Conservation (phyloP, 2,888 invertebrate genomes). For the Papilio protenor region DNA sequence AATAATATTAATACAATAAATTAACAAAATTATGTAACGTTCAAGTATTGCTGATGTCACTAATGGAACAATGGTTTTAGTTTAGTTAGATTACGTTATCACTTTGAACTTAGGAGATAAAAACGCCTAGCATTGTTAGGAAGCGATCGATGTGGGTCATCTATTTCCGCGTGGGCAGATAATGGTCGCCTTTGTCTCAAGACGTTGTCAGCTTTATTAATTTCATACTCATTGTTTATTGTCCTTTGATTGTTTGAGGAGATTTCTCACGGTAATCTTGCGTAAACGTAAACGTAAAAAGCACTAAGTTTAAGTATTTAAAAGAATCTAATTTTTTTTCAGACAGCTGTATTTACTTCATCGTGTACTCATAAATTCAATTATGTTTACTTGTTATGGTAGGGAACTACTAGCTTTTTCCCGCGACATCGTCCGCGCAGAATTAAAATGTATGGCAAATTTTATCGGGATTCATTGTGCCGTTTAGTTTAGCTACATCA, state of each 20-base stretch:
- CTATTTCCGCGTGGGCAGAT: slow-evolving; percentile 35
- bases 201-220: slow-evolving; percentile 36
- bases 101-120: background rate
- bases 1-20: background rate
- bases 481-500: no score
- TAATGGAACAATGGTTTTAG: background rate
- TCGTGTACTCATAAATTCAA: no score
- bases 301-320: background rate
- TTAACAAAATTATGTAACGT: background rate
- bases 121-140: slow-evolving; percentile 23
- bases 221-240: slow-evolving; percentile 51
- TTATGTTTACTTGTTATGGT: no score
- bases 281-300: slow-evolving; percentile 46
- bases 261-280: slow-evolving; percentile 53
- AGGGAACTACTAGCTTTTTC: no score
- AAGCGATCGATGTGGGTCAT: slow-evolving; percentile 35
- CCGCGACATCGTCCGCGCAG: no score
- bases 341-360: no score
- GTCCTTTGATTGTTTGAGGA: slow-evolving; percentile 52
- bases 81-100: background rate
- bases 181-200: slow-evolving; percentile 31
- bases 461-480: no score
- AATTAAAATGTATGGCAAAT: no score
- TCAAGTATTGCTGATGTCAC: background rate
- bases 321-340: no score